Percentiles rank a stretch among this genome's conserved stretches.
phyloP scores from a whole-genome alignment of 1,140 invertebrate genomes.

The Ceratoteleas bidentatus region DNA sequence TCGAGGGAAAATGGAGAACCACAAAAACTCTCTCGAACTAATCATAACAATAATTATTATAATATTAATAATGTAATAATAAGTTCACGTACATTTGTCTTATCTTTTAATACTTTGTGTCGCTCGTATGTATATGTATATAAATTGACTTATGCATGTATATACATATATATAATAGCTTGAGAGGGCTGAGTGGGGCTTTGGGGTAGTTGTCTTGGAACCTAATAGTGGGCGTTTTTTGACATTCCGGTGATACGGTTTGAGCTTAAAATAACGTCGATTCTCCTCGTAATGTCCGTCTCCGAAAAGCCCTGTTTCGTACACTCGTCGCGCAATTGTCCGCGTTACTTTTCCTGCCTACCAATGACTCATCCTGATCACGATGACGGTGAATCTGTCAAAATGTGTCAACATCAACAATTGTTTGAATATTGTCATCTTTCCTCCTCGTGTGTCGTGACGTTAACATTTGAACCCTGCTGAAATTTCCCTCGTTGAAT shows the following conservation, averaged over 20 bases:
- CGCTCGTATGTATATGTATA: too few relatives aligned
- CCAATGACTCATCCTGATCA: conserved; percentile 26
- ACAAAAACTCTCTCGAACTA: conserved; percentile 58
- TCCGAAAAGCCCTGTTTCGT: conserved; percentile 43
- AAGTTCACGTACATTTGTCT: conserved; percentile 67
- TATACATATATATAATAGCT: conserved; percentile 67
- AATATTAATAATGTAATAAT: conserved; percentile 66
- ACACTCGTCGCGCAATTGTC: conserved; percentile 42
- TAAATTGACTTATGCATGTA: too few relatives aligned
- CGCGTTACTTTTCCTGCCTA: conserved; percentile 40
- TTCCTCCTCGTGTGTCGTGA: conserved; percentile 22
- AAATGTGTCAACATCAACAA: conserved; percentile 49
- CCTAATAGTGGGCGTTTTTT: conserved; percentile 58
- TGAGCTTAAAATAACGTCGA: conserved; percentile 65
- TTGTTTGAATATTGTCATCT: conserved; percentile 36
- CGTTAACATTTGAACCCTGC: conserved; percentile 52
- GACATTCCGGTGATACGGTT: conserved; percentile 54
- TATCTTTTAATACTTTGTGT: conserved; percentile 21
- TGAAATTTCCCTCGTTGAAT: conserved; percentile 46
- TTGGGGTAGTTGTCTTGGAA: conserved; percentile 63
- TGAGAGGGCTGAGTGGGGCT: conserved; percentile 66
- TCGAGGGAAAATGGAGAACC: conserved; percentile 61
- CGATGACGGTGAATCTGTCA: conserved; percentile 56
- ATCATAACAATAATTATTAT: conserved; percentile 63
- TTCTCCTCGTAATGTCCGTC: conserved; percentile 38